Conservation (phyloP, 2,888 invertebrate species). For the Metellina segmentata region DNA sequence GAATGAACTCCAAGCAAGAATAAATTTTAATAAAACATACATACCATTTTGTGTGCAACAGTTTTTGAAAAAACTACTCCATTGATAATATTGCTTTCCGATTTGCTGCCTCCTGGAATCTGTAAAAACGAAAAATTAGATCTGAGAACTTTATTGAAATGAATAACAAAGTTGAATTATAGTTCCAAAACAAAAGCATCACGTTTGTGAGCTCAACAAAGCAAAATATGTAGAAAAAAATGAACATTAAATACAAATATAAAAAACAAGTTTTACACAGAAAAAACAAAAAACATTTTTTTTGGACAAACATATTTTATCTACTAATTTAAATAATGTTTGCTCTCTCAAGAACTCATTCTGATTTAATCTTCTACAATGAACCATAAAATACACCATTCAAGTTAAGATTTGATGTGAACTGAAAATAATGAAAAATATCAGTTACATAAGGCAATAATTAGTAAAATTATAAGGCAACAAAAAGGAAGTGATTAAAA, state of each 20-base stretch:
- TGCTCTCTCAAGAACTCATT: too few species aligned
- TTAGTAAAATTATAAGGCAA: too few species aligned
- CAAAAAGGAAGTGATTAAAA: too few species aligned
- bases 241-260: neutral
- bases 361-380: too few species aligned
- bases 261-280: neutral
- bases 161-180: neutral
- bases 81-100: slow-evolving; percentile 89
- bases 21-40: slow-evolving; percentile 78
- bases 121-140: slow-evolving; percentile 19
- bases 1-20: neutral
- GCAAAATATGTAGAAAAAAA: neutral
- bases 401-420: too few species aligned
- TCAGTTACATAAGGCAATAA: too few species aligned
- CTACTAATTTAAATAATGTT: too few species aligned
- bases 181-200: neutral
- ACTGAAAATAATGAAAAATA: too few species aligned
- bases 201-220: too few species aligned
- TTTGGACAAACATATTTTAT: too few species aligned
- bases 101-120: slow-evolving; percentile 86
- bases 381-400: too few species aligned
- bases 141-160: neutral
- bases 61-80: slow-evolving; percentile 97
- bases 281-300: too few species aligned
- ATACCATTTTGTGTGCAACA: slow-evolving; percentile 94